Evolutionary conservation across 2,888 invertebrate genomes (phyloP).

Genomic region (Stramonita haemastoma): DNA sequence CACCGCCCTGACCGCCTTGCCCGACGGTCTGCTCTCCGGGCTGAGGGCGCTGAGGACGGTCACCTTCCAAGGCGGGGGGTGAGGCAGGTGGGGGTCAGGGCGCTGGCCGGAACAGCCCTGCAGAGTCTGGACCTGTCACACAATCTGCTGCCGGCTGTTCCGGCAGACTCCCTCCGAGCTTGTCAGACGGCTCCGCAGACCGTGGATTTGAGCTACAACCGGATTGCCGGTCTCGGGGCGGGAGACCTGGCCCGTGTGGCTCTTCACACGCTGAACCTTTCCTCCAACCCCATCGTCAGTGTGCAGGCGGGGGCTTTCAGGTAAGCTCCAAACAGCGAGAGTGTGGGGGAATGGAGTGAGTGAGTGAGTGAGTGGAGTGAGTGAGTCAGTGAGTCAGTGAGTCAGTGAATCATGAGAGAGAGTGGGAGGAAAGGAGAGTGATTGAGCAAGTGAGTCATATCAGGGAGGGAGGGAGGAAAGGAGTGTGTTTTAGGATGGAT

Average conservation of each 20-base stretch:
- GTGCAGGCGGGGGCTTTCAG: slow-evolving; percentile 51
- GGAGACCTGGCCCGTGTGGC: slow-evolving; percentile 49
- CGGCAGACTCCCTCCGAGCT: slow-evolving; percentile 48
- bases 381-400: background rate
- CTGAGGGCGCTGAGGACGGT: slow-evolving; percentile 50
- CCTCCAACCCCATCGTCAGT: slow-evolving; percentile 50
- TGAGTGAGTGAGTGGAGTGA: background rate
- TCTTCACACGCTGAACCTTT: slow-evolving; percentile 53
- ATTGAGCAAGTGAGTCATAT: no score
- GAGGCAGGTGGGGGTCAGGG: slow-evolving; percentile 44
- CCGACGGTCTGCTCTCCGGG: slow-evolving; percentile 52
- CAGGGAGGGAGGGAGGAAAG: no score
- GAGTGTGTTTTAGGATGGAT: no score
- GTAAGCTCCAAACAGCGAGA: background rate
- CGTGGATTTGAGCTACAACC: slow-evolving; percentile 50
- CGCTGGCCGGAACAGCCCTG: slow-evolving; percentile 52
- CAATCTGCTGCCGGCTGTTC: slow-evolving; percentile 53
- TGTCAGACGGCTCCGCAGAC: slow-evolving; percentile 27
- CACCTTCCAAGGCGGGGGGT: slow-evolving; percentile 54
- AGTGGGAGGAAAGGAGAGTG: no score
- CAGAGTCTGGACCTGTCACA: slow-evolving; percentile 55
- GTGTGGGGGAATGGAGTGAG: background rate
- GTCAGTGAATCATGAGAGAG: background rate
- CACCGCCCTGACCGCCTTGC: slow-evolving; percentile 51
- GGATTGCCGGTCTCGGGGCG: slow-evolving; percentile 47